These are phyloP conservation scores for Andrena flavipes DNA, from an alignment of 2,888 invertebrate genomes.

Conservation along the genomic window DNA sequence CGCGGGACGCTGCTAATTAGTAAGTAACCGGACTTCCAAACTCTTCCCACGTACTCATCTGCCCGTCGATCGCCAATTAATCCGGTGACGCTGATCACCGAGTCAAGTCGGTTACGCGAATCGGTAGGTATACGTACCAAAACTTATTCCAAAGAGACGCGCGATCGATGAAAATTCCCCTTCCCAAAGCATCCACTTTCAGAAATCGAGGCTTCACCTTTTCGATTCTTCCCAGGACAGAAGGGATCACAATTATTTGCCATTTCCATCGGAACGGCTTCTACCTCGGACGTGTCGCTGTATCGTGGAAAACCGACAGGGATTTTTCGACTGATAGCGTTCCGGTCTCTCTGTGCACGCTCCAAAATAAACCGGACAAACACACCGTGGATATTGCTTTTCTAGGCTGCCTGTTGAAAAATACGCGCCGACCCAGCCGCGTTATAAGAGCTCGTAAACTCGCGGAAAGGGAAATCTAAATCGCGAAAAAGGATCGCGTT, in stretches of 20 bases:
- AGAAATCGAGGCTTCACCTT: too few relatives aligned
- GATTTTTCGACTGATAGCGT: too few relatives aligned
- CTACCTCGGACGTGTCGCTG: too few relatives aligned
- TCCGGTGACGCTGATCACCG: background rate
- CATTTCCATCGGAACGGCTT: too few relatives aligned
- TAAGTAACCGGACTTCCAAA: slow-evolving; percentile 4
- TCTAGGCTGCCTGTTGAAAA: slow-evolving; percentile 4
- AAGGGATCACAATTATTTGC: too few relatives aligned
- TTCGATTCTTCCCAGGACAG: too few relatives aligned
- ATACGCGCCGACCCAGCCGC: background rate
- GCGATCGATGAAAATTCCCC: too few relatives aligned
- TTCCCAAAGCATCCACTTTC: too few relatives aligned
- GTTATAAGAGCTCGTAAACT: background rate
- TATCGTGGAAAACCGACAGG: too few relatives aligned
- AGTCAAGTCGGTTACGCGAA: background rate
- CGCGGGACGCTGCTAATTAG: slow-evolving; percentile 32
- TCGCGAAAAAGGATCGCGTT: background rate
- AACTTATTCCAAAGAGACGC: too few relatives aligned
- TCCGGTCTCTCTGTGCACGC: background rate
- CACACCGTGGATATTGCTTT: slow-evolving; percentile 4
- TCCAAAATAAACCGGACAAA: background rate
- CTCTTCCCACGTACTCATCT: background rate
- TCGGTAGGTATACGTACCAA: background rate
- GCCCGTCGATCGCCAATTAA: background rate
- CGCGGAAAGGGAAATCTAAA: background rate